Conservation (phyloP, 2,797 vertebrate species). For the Meda fulgida region DNA sequence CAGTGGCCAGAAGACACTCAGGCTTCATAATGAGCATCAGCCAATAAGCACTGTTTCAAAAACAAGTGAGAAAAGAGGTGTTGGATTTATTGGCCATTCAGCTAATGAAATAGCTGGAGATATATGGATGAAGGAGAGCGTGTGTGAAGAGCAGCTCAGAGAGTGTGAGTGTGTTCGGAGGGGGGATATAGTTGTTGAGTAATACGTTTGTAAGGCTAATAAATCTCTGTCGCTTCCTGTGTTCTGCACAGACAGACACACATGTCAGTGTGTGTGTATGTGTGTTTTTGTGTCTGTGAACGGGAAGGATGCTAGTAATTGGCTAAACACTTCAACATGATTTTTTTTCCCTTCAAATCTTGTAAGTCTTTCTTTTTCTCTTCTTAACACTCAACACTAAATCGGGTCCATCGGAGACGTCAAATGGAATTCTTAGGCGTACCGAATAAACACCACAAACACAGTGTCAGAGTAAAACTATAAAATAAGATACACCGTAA, state of each 20-base stretch:
- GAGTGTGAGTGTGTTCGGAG: slow-evolving; percentile 29
- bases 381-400: too few species aligned
- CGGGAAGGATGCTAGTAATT: slow-evolving; percentile 47
- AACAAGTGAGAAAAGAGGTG: slow-evolving; percentile 58
- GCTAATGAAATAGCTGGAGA: slow-evolving; percentile 80
- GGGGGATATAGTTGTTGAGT: slow-evolving; percentile 56
- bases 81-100: slow-evolving; percentile 76
- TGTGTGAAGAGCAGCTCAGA: slow-evolving; percentile 58
- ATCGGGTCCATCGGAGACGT: too few species aligned
- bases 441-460: too few species aligned
- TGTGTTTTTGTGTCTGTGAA: slow-evolving; percentile 48
- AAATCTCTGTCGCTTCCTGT: slow-evolving; percentile 52
- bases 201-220: slow-evolving; percentile 63
- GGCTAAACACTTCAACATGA: slow-evolving; percentile 39
- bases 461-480: too few species aligned
- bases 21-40: slow-evolving; percentile 25
- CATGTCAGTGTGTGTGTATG: neutral
- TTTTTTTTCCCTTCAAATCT: slow-evolving; percentile 26
- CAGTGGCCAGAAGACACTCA: slow-evolving; percentile 12
- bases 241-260: slow-evolving; percentile 18
- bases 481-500: too few species aligned
- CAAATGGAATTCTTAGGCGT: too few species aligned
- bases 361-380: neutral
- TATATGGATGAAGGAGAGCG: slow-evolving; percentile 61
- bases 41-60: slow-evolving; percentile 59